Evolutionary conservation across 2,113 vertebrate species (phyloP), one percentile per base, ranked within the genome.

Genomic region (Pachyramphus minor): DNA sequence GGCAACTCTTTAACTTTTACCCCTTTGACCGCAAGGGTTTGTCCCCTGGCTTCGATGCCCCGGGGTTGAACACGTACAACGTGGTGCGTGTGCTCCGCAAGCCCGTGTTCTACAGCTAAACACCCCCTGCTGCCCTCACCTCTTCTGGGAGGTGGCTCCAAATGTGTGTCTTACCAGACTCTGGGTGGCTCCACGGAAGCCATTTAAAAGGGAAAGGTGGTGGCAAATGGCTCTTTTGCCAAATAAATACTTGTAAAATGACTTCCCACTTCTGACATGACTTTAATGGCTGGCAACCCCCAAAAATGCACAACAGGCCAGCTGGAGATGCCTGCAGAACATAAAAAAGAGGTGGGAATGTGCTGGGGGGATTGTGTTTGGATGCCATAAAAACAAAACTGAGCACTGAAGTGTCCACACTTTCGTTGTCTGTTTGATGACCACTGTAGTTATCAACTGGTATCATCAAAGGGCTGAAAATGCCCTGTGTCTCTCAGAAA

Each of bases 1-100:
- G 98, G 62, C 99, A 99, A 87, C 98, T 99, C 9, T 98, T 99
- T 35, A 98, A 98, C 85, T 99, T 99, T 85, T 98, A 99, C 42
- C 97, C 91, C 1, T 98, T 99, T 0, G 98, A 98, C 55, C 95
- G 96, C 69, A 98, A 98, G 55, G 98, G 99, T 23, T 80, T 98
- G 75, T 98, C 99, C 4, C 98, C 98, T 0, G 99, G 99, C 18
- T 99, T 99, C 25, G 99, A 99, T 28, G 98, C 98, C 7, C 99
- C 99, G 0, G 99, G 99, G 21, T 98, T 99, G 44, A 99, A 99
- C 98, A 99, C 99, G 0, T 99, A 99, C 94, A 98, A 96, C 4
- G 98, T 99, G 27, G 88, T 98, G 55, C 97, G 98, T 17, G 98
- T 99, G 19, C 92, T 67, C 31, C 97, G 78, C 23, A 98, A 97